Conservation (phyloP, 2,797 vertebrate genomes). For the Neopelma chrysocephalum region DNA sequence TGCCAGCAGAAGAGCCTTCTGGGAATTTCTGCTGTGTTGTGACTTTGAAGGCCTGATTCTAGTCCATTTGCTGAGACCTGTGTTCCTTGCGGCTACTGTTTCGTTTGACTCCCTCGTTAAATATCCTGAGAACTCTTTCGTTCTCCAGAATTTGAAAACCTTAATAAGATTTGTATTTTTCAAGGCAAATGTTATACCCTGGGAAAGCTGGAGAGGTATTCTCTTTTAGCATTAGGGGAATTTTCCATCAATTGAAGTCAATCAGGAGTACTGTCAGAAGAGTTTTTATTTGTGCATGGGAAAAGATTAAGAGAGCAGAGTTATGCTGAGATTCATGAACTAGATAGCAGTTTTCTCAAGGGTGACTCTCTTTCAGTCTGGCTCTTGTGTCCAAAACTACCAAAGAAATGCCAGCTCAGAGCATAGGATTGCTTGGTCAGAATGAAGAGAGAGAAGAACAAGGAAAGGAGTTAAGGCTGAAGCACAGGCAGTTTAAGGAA, state of each 20-base stretch:
- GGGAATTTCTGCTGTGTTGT: slow-evolving; percentile 1
- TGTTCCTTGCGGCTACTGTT: background rate
- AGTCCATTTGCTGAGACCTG: background rate
- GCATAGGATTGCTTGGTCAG: background rate
- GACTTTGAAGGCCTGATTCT: background rate
- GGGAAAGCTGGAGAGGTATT: background rate
- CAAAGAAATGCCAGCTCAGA: background rate
- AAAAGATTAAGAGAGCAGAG: background rate
- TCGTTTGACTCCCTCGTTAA: background rate
- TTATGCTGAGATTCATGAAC: background rate
- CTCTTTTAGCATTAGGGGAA: background rate
- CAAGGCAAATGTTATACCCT: background rate
- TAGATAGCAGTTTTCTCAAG: background rate
- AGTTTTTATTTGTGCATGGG: background rate
- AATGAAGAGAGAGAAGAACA: background rate
- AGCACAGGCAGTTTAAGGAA: background rate
- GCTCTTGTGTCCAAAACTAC: background rate
- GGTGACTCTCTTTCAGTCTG: background rate
- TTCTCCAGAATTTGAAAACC: background rate
- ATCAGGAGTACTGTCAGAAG: background rate
- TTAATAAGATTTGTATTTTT: slow-evolving; percentile 1
- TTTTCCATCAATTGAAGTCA: background rate
- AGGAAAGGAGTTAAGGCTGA: background rate
- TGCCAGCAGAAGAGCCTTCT: slow-evolving; percentile 19
- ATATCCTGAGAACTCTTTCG: background rate